Evolutionary conservation across 2,113 vertebrate species (phyloP).

Genomic region (Leptodactylus fuscus): DNA sequence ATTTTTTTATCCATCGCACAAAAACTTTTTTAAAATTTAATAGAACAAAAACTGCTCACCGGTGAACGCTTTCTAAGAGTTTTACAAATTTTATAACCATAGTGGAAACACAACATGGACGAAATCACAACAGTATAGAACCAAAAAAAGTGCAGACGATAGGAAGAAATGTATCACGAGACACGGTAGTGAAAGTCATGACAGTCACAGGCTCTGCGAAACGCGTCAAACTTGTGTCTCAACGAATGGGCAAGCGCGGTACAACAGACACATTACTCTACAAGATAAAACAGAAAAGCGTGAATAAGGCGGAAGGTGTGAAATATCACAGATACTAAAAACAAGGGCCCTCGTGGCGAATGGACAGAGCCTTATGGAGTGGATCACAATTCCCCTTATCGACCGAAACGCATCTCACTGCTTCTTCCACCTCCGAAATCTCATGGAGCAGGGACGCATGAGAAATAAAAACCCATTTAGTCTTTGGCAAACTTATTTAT

Average conservation of each 20-base stretch:
- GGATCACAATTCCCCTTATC: slow-evolving; percentile 62
- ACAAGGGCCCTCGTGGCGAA: slow-evolving; percentile 73
- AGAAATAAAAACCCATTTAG: slow-evolving; percentile 65
- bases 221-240: background rate
- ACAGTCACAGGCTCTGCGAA: background rate
- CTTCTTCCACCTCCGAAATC: background rate
- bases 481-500: slow-evolving; percentile 82
- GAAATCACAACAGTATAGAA: background rate
- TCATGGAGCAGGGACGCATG: slow-evolving; percentile 60
- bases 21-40: too few relatives aligned
- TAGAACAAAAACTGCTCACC: too few relatives aligned
- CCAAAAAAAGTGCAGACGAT: background rate
- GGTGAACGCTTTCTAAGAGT: background rate
- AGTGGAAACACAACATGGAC: background rate
- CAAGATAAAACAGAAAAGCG: slow-evolving; percentile 71
- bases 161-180: background rate
- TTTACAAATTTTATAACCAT: background rate
- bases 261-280: slow-evolving; percentile 59
- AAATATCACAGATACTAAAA: slow-evolving; percentile 73
- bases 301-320: slow-evolving; percentile 86
- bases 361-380: slow-evolving; percentile 67
- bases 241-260: slow-evolving; percentile 62
- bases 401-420: too few relatives aligned
- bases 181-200: background rate
- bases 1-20: too few relatives aligned